These are phyloP conservation scores for Andrena bucephala DNA, from an alignment of 2,888 invertebrate species.

Conservation along the genomic window DNA sequence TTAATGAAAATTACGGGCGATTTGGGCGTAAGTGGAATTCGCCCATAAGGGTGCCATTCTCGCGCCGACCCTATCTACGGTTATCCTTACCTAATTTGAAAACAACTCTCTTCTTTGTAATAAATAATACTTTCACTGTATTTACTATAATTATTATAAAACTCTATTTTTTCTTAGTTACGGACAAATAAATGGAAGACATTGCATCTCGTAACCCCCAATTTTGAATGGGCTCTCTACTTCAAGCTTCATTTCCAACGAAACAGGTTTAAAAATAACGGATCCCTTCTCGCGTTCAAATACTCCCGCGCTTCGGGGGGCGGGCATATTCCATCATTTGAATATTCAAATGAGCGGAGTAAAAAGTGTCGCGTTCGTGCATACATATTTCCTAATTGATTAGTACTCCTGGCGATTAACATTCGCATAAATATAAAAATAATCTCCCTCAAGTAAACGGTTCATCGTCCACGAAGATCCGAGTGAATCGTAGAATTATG, in stretches of 20 bases:
- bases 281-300: neutral
- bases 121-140: no score
- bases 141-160: no score
- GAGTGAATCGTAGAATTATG: neutral
- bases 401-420: neutral
- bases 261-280: neutral
- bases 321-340: neutral
- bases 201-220: neutral
- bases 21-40: no score
- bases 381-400: neutral
- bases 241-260: neutral
- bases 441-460: neutral
- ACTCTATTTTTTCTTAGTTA: neutral
- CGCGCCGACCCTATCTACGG: no score
- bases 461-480: no score
- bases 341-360: constrained; percentile 19
- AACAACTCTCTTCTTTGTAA: no score
- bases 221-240: neutral
- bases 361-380: neutral
- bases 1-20: no score
- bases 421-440: neutral
- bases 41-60: no score
- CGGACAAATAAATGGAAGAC: neutral
- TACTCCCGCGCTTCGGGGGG: neutral
- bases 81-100: no score